A percentile compares a stretch with the other conserved stretches of the same genome.
Evolutionary conservation across 2,113 vertebrate genomes (phyloP).

Genomic region (Myrmophylax atrothorax): DNA sequence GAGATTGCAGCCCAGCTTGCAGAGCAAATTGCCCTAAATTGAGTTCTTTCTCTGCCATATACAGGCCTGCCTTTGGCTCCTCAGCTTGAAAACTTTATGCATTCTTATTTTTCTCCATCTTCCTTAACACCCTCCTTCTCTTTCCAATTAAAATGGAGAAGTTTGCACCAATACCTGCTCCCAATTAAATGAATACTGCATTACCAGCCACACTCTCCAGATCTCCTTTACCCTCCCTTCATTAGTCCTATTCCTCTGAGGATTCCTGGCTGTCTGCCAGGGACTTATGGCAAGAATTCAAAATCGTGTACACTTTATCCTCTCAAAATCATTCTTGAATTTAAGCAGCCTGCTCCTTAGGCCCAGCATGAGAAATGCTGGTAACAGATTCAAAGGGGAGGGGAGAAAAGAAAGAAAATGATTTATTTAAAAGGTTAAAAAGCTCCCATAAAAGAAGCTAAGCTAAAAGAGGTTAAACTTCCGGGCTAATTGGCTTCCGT

Average conservation of each 20-base stretch:
- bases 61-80: conserved; percentile 89
- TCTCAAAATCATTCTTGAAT: conserved; percentile 82
- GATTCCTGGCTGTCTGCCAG: conserved; percentile 82
- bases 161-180: conserved; percentile 84
- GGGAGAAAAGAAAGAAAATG: conserved; percentile 70
- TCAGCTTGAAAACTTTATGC: conserved; percentile 89
- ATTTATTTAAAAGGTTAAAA: conserved; percentile 81
- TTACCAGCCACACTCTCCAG: conserved; percentile 78
- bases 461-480: conserved; percentile 81
- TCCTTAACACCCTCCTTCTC: conserved; percentile 82
- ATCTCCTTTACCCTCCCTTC: conserved; percentile 88
- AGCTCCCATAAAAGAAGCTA: conserved; percentile 73
- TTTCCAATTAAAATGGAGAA: conserved; percentile 86
- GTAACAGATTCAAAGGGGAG: conserved; percentile 70
- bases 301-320: conserved; percentile 84
- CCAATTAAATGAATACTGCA: conserved; percentile 86
- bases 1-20: conserved; percentile 92
- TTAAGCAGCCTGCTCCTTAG: conserved; percentile 80
- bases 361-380: conserved; percentile 77
- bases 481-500: conserved; percentile 79
- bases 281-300: conserved; percentile 84
- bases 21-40: conserved; percentile 99
- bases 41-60: conserved; percentile 95
- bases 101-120: conserved; percentile 82
- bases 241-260: conserved; percentile 85